Base-by-base conservation (phyloP, 2,113 vertebrate genomes). In the Sinocyclocheilus grahami region DNA sequence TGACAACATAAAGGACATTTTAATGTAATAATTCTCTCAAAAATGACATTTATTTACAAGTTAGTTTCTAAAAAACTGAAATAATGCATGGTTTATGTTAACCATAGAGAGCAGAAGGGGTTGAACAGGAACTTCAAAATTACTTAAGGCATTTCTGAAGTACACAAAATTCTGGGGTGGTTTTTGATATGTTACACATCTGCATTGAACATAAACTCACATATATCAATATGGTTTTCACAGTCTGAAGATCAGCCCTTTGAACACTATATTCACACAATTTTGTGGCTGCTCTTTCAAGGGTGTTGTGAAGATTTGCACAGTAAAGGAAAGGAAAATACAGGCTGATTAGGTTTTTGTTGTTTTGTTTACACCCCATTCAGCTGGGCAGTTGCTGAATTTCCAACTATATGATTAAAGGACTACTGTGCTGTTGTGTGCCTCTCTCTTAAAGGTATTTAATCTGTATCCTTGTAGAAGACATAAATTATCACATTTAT, bases 11-110 rank as follows among this genome's bases (percentile, higher is more conserved):
- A 24, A 63, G 53, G 12, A 79, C 16, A 42, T 10, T 2, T 46
- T n/a, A 27, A 46, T 81, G 78, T 65, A 81, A 65, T 63, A 63
- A 63, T 46, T 63, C 58, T 63, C 20, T 37, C 51, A 78, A 14
- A 79, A 62, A 63, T 39, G 0, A 63, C 20, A 46, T 80, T 37
- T 62, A 63, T 80, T n/a, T 79, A 79, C 78, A 79, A 42, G 16
- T n/a, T 4, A 14, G 10, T 62, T 13, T 24, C 55, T 80, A n/a
- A 63, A 80, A 24, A 65, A 37, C 39, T 48, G 2, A 74, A 74
- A 16, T 16, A 79, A 80, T 42, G 33, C 13, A 27, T 65, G 30
- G 30, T 33, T 33, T 46, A 39, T 39, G 12, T 46, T 46, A 27
- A 65, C 22, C 58, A 18, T 0, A 46, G 5, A 79, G 55, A n/a